These are phyloP conservation scores for Enoplosus armatus DNA, from an alignment of 2,797 vertebrate species.

Conservation along the genomic window DNA sequence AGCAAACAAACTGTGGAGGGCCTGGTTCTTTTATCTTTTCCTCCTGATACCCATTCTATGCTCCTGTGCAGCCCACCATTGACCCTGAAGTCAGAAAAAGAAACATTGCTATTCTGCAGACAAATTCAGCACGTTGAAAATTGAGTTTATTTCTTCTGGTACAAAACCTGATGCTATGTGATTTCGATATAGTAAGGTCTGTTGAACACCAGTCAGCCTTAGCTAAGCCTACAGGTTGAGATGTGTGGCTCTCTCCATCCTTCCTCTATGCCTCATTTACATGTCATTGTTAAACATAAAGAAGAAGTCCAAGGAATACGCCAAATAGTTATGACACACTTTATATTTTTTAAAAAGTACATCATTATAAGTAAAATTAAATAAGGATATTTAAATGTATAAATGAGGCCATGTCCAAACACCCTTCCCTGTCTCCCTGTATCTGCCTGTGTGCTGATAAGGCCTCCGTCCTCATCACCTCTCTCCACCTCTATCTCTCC, in stretches of 20 bases:
- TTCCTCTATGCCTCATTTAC: slow-evolving; percentile 26
- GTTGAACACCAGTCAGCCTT: slow-evolving; percentile 50
- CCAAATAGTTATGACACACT: neutral
- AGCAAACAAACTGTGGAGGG: slow-evolving; percentile 66
- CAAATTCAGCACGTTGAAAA: slow-evolving; percentile 60
- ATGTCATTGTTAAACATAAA: slow-evolving; percentile 39
- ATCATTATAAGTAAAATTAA: neutral
- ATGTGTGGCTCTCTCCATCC: slow-evolving; percentile 22
- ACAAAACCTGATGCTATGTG: slow-evolving; percentile 37
- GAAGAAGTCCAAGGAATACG: neutral
- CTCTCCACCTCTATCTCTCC: slow-evolving; percentile 45
- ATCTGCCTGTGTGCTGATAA: slow-evolving; percentile 46
- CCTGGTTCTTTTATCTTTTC: slow-evolving; percentile 54
- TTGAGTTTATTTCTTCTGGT: slow-evolving; percentile 38
- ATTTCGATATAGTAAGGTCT: slow-evolving; percentile 62
- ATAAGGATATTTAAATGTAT: neutral
- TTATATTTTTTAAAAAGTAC: neutral
- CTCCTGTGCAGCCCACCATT: slow-evolving; percentile 43
- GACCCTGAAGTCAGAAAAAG: slow-evolving; percentile 46
- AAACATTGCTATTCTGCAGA: slow-evolving; percentile 51
- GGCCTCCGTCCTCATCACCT: slow-evolving; percentile 51
- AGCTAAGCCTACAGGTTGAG: slow-evolving; percentile 50
- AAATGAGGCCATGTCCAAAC: slow-evolving; percentile 26
- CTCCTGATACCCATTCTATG: slow-evolving; percentile 58
- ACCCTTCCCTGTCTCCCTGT: slow-evolving; percentile 32